Evolutionary conservation across 1,140 invertebrate genomes (phyloP).

Genomic region (honey bee (Apis mellifera)): DNA sequence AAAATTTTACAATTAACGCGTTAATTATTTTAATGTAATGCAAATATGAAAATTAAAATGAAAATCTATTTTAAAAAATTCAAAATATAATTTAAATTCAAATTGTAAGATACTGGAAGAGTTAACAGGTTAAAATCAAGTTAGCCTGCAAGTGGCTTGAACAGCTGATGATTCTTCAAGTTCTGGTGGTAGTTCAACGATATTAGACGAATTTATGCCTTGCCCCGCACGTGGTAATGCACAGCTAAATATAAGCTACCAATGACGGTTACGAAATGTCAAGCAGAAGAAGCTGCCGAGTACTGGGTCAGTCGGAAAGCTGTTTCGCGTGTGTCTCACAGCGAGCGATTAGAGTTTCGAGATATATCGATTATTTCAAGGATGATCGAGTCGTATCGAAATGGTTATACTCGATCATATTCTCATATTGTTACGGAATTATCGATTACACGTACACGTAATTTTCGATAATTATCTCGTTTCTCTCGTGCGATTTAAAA

Average conservation of each 20-base stretch:
- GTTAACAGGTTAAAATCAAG: slow-evolving; percentile 17
- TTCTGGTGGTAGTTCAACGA: slow-evolving; percentile 30
- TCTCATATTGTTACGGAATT: neutral
- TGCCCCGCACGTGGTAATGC: slow-evolving; percentile 20
- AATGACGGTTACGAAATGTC: slow-evolving; percentile 68
- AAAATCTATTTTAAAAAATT: neutral
- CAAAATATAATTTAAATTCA: neutral
- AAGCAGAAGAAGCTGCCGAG: slow-evolving; percentile 48
- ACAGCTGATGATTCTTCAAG: slow-evolving; percentile 41
- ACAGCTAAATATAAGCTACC: slow-evolving; percentile 62
- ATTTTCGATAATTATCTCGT: neutral
- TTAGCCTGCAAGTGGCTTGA: neutral
- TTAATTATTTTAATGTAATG: neutral
- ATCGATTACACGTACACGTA: neutral
- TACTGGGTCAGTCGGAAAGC: slow-evolving; percentile 61
- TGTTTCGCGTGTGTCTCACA: neutral
- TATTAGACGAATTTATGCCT: slow-evolving; percentile 31
- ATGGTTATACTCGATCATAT: neutral
- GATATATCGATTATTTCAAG: neutral
- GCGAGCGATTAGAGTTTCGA: slow-evolving; percentile 7
- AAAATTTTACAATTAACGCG: neutral
- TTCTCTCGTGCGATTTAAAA: neutral
- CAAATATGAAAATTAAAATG: neutral
- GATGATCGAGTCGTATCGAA: neutral
- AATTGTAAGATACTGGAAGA: no score